Base-by-base conservation (phyloP, 2,888 invertebrate genomes). In the Saturnia japonica region DNA sequence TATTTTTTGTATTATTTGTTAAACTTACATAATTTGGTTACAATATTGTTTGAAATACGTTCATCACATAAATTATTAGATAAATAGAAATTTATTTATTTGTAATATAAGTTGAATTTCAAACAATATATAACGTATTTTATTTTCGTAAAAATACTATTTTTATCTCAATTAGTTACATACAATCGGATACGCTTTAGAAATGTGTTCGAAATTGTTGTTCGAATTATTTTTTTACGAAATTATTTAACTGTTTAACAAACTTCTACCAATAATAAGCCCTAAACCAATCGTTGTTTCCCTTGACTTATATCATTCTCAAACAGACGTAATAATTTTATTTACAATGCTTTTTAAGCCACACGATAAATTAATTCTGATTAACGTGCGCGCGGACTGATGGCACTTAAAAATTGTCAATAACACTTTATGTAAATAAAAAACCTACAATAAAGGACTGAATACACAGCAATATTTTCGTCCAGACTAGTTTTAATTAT, bases 401-500 rank as follows among this genome's bases (percentile, higher is more conserved):
- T 81, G 80, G 78, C 78, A 79, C 84, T 71, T 74, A 72, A 73
- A 72, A 83, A 82, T 82, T 83, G 82, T 77, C 81, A 82, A 78
- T 75, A 73, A 75, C 75, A 75, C 77, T 78, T 78, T 76, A 77
- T 77, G 78, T 79, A 81, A 79, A 22, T n/a, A 54, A 54, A 75
- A 74, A 77, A 72, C 75, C 74, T 72, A 75, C 45, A 66, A 73
- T 77, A 76, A 80, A 70, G 76, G 77, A 82, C 80, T 75, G 76
- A 78, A 75, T 76, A 73, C 73, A 76, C 78, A 78, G 76, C 76
- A 79, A 76, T 78, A 79, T 77, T 78, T 78, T 76, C 76, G 77
- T 82, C 79, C 81, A 82, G 88, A 88, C 88, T 88, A 88, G 88
- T 80, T 78, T 78, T 76, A 79, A 82, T 80, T 83, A 81, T 77